Evolutionary conservation across 1,140 invertebrate species (phyloP).

Genomic region (Kradibia gibbosae): DNA sequence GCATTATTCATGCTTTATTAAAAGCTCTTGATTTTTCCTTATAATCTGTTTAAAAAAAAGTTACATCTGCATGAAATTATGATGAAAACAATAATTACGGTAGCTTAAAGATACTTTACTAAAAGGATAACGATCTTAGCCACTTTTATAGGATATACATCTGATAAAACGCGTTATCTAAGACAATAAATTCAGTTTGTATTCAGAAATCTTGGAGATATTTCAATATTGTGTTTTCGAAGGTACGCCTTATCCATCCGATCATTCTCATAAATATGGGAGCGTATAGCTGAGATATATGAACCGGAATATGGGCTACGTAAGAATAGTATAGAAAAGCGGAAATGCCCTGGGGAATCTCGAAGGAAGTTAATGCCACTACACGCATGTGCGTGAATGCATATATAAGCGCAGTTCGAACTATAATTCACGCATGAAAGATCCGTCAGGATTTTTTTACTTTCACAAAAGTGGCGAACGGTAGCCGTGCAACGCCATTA

Average conservation of each 20-base stretch:
- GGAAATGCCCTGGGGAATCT: conserved; percentile 55
- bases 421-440: conserved; percentile 63
- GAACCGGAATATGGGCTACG: neutral
- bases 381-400: conserved; percentile 11
- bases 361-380: conserved; percentile 54
- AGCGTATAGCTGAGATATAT: neutral
- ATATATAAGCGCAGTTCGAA: neutral
- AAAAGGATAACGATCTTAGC: too few species aligned
- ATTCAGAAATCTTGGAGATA: neutral
- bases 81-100: too few species aligned
- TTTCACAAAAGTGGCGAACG: conserved; percentile 59
- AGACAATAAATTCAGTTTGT: neutral
- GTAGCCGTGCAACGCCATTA: neutral
- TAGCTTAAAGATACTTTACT: too few species aligned
- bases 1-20: too few species aligned
- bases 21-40: too few species aligned
- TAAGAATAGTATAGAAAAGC: conserved; percentile 54
- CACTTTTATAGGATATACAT: neutral
- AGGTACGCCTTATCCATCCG: too few species aligned
- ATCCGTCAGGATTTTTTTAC: conserved; percentile 65
- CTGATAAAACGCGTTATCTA: neutral
- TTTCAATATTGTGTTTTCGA: neutral
- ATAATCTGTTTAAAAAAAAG: too few species aligned
- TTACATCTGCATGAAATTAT: too few species aligned
- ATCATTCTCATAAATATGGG: too few species aligned